Conservation (phyloP, 2,797 vertebrate genomes). For the Esox masquinongy region DNA sequence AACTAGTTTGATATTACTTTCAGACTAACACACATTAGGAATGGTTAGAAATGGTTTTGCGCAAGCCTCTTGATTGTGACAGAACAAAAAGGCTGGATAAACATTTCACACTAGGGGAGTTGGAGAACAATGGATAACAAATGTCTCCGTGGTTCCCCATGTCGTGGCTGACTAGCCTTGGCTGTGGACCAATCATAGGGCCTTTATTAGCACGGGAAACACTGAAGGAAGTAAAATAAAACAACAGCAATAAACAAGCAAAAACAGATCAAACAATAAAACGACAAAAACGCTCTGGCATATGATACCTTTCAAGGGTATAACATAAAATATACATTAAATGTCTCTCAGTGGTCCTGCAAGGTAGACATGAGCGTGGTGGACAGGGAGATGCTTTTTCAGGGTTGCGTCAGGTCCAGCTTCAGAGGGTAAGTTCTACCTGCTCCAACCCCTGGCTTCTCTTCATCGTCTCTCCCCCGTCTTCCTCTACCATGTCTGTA, state of each 20-base stretch:
- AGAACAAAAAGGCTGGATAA: conserved; percentile 28
- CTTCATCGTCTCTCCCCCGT: conserved; percentile 2
- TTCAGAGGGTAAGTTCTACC: background rate
- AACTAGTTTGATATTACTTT: conserved; percentile 22
- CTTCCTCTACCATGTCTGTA: conserved; percentile 47
- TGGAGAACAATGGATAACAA: conserved; percentile 16
- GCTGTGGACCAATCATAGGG: background rate
- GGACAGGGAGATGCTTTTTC: background rate
- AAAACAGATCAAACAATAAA: no score
- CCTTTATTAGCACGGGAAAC: no score
- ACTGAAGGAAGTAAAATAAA: no score
- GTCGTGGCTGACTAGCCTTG: background rate
- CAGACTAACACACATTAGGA: conserved; percentile 8
- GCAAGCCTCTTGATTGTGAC: conserved; percentile 24
- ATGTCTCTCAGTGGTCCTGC: no score
- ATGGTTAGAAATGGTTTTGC: conserved; percentile 12
- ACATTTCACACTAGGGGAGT: conserved; percentile 32
- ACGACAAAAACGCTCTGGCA: no score
- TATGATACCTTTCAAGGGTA: no score
- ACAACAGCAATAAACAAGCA: no score
- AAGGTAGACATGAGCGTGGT: no score
- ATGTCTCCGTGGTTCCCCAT: background rate
- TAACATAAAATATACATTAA: no score
- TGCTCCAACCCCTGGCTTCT: background rate
- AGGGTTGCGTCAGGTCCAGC: background rate